phyloP scores from a whole-genome alignment of 2,888 invertebrate genomes.

The Drosophila diplacantha region DNA sequence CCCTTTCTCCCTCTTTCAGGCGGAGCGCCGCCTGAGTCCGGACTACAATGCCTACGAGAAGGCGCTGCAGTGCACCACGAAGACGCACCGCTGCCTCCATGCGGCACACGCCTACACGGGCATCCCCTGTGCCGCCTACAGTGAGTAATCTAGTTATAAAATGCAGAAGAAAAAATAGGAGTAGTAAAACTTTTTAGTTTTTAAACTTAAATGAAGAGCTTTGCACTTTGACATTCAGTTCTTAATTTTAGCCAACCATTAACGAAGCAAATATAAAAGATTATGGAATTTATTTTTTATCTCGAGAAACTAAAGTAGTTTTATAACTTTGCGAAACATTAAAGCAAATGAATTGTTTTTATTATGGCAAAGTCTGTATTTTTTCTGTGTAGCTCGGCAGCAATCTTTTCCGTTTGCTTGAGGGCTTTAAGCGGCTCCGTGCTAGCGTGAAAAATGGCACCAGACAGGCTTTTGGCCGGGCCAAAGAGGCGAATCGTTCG shows the following conservation, averaged over 20 bases:
- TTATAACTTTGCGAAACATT: not conserved
- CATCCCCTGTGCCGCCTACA: conserved; percentile 90
- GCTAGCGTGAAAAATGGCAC: conserved; percentile 66
- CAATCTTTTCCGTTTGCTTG: conserved; percentile 3
- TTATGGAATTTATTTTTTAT: not conserved
- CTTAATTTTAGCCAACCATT: not conserved
- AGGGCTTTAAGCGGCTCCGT: conserved; percentile 44
- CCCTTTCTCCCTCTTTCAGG: conserved; percentile 57
- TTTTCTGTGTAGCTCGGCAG: not conserved
- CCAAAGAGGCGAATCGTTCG: conserved; percentile 34
- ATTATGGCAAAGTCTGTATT: not conserved
- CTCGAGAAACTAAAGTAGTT: not conserved
- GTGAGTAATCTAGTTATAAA: conserved; percentile 80
- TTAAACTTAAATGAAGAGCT: too few species aligned
- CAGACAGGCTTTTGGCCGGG: conserved; percentile 23
- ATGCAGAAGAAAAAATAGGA: not conserved
- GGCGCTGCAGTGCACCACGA: conserved; percentile 89
- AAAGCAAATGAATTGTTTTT: conserved; percentile 1
- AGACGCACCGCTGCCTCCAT: conserved; percentile 93
- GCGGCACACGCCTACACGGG: conserved; percentile 92
- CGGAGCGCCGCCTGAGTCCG: conserved; percentile 78
- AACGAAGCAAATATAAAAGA: not conserved
- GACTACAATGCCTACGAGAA: conserved; percentile 81
- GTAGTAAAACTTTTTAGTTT: not conserved
- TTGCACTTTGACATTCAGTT: not conserved